A percentile compares a stretch with the other conserved stretches of the same genome.
Conservation (phyloP, 2,113 vertebrate genomes). For the Dryoscopus gambensis region DNA sequence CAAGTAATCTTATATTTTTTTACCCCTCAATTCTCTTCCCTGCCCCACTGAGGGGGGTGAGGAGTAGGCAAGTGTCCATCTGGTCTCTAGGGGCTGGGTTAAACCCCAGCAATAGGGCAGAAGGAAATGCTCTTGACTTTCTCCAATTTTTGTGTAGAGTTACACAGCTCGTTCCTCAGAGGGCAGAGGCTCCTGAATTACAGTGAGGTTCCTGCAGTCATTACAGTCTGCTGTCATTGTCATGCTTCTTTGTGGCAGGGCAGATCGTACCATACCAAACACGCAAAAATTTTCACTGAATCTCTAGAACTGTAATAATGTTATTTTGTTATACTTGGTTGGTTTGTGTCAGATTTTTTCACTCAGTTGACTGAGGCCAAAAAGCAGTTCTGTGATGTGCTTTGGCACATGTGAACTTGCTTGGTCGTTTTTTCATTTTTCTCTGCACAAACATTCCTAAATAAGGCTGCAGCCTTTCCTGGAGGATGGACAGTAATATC, state of each 20-base stretch:
- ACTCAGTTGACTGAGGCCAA: not conserved
- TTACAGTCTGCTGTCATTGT: not conserved
- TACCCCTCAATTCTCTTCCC: rapidly evolving
- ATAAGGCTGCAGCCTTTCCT: not conserved
- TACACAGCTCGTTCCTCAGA: not conserved
- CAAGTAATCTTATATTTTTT: not conserved
- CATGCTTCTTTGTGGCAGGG: not conserved
- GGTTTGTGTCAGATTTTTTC: not conserved
- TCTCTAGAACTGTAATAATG: not conserved
- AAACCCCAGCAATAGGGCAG: not conserved
- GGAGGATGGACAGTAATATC: not conserved
- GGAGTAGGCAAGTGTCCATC: not conserved
- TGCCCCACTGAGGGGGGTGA: not conserved
- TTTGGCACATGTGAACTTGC: not conserved
- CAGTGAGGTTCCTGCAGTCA: not conserved
- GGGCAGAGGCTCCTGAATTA: not conserved
- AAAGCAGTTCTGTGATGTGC: not conserved
- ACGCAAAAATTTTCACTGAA: not conserved
- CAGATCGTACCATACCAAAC: not conserved
- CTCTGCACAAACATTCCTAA: not conserved
- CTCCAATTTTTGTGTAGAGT: not conserved
- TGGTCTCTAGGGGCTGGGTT: not conserved
- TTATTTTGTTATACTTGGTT: not conserved
- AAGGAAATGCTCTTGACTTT: not conserved
- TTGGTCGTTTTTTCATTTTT: not conserved